A percentile compares a stretch with the other conserved stretches of the same genome.
These are phyloP conservation scores for Botia almorhae DNA, from an alignment of 2,797 vertebrate species.

Conservation along the genomic window DNA sequence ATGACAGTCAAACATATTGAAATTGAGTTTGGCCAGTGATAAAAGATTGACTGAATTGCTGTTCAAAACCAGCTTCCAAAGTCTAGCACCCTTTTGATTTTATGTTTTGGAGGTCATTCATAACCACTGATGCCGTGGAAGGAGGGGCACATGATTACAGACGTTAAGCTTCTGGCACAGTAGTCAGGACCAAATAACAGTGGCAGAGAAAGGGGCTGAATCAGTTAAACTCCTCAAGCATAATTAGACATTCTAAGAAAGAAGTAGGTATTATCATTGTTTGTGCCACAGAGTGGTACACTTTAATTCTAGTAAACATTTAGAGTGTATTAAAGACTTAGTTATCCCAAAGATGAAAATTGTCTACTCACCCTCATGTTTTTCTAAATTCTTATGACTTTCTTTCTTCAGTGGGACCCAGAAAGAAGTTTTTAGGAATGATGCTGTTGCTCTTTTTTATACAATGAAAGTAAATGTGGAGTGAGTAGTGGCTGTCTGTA, in stretches of 20 bases:
- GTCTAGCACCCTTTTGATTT: neutral
- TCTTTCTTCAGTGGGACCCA: no score
- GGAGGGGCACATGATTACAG: slow-evolving; percentile 17
- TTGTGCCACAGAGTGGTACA: neutral
- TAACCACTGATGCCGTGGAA: neutral
- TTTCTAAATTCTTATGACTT: neutral
- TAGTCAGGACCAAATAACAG: slow-evolving; percentile 1
- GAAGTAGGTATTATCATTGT: neutral
- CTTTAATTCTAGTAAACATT: neutral
- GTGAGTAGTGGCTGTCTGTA: neutral
- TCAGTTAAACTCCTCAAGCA: slow-evolving; percentile 2
- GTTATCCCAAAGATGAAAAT: no score
- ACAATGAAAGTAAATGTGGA: neutral
- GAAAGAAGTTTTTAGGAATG: no score
- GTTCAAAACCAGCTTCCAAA: neutral
- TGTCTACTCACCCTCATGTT: no score
- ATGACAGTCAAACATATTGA: neutral
- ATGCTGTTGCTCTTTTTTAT: no score
- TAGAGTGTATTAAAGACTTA: neutral
- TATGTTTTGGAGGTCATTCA: slow-evolving; percentile 20
- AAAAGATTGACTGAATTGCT: slow-evolving; percentile 19
- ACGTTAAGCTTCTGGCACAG: neutral
- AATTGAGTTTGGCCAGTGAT: neutral
- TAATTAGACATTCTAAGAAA: slow-evolving; percentile 1
- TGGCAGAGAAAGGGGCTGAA: neutral